Conservation (phyloP, 2,888 invertebrate genomes). For the Melinopterus prodromus region DNA sequence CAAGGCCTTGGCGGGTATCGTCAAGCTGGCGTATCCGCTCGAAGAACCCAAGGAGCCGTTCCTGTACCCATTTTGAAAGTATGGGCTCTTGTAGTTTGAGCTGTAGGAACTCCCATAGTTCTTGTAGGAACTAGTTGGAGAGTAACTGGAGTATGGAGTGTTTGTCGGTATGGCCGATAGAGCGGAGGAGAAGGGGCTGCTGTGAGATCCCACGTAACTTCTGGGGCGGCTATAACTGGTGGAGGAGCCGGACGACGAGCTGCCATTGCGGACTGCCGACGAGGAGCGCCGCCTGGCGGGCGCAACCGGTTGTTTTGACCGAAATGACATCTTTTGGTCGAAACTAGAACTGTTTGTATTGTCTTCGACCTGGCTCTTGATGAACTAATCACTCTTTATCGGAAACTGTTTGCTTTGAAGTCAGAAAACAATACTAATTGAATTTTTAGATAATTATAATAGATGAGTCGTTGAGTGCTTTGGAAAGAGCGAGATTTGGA, state of each 20-base stretch:
- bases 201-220: conserved; percentile 42
- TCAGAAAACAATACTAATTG: background rate
- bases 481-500: too few species aligned
- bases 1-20: conserved; percentile 68
- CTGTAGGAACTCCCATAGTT: conserved; percentile 37
- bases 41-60: conserved; percentile 65
- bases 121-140: conserved; percentile 41
- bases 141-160: conserved; percentile 54
- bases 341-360: background rate
- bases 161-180: conserved; percentile 38
- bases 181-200: conserved; percentile 33
- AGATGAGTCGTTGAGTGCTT: background rate
- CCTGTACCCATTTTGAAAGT: conserved; percentile 61
- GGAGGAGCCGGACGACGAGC: conserved; percentile 37
- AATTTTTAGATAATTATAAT: background rate
- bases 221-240: conserved; percentile 45
- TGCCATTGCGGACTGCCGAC: conserved; percentile 49
- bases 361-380: background rate
- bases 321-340: conserved; percentile 48
- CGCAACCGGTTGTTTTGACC: conserved; percentile 52
- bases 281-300: conserved; percentile 55
- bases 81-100: conserved; percentile 59
- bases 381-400: background rate
- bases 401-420: background rate
- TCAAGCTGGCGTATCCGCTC: conserved; percentile 74